Conservation (phyloP, 2,113 vertebrate species). For the Ondatra zibethicus region DNA sequence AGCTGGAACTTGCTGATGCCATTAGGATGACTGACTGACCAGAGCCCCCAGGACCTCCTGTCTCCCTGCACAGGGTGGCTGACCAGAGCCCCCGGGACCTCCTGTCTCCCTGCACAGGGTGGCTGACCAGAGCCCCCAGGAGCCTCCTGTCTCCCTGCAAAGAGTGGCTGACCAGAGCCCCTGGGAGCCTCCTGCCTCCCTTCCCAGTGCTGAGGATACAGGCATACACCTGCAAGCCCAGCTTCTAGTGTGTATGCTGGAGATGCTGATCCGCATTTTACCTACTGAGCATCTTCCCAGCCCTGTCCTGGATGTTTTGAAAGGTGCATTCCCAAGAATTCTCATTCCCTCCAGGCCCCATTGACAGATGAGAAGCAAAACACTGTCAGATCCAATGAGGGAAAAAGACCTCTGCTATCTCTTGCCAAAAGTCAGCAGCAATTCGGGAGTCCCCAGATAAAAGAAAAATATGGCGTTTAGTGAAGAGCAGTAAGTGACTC, state of each 20-base stretch:
- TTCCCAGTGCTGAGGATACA: background rate
- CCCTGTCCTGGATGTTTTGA: background rate
- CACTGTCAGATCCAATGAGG: constrained; percentile 1
- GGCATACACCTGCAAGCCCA: background rate
- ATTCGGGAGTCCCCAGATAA: background rate
- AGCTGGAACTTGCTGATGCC: background rate
- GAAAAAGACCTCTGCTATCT: background rate
- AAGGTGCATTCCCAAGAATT: background rate
- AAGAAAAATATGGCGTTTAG: constrained; percentile 15
- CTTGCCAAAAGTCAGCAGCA: background rate
- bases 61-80: too few species aligned
- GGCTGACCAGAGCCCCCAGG: background rate
- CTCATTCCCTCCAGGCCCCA: background rate
- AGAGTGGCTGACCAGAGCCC: background rate
- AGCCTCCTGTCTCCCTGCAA: too few species aligned
- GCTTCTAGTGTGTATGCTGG: background rate
- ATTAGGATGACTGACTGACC: background rate
- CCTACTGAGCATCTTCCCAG: background rate
- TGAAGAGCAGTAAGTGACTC: constrained; percentile 28
- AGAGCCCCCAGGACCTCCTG: background rate
- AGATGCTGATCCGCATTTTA: background rate
- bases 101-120: too few species aligned
- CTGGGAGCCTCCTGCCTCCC: too few species aligned
- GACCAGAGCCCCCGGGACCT: background rate
- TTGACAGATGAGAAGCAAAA: background rate